Percentiles rank a stretch among this genome's conserved stretches.
Conservation (phyloP, 2,797 vertebrate genomes). For the Melanotaenia pygmaea region DNA sequence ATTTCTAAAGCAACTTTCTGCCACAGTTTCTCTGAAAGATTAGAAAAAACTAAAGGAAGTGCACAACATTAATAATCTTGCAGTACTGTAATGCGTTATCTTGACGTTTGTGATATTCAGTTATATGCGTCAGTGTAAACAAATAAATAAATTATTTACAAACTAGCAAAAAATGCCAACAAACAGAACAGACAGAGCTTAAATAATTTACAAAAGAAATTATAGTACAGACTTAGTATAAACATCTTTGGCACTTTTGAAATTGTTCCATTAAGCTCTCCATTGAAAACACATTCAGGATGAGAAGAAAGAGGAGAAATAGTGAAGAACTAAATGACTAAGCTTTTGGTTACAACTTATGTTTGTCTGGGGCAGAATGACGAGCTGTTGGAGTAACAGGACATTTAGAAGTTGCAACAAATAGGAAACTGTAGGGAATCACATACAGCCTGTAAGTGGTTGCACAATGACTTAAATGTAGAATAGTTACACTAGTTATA, state of each 20-base stretch:
- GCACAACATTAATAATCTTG: slow-evolving; percentile 55
- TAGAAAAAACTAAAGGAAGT: slow-evolving; percentile 54
- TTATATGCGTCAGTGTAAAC: slow-evolving; percentile 89
- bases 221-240: slow-evolving; percentile 97
- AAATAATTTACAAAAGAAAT: slow-evolving; percentile 97
- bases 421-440: slow-evolving; percentile 71
- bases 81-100: slow-evolving; percentile 53
- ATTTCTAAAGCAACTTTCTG: slow-evolving; percentile 45
- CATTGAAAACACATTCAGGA: slow-evolving; percentile 62
- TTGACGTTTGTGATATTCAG: slow-evolving; percentile 76
- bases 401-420: slow-evolving; percentile 4
- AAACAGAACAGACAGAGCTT: slow-evolving; percentile 82
- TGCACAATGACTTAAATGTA: slow-evolving; percentile 71
- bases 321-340: slow-evolving; percentile 50
- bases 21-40: slow-evolving; percentile 40
- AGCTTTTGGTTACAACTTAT: slow-evolving; percentile 67
- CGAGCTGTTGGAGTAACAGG: slow-evolving; percentile 11
- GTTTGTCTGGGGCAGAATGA: slow-evolving; percentile 45
- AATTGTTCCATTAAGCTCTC: slow-evolving; percentile 66
- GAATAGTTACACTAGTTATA: slow-evolving; percentile 62
- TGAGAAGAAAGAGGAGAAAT: slow-evolving; percentile 54
- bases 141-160: slow-evolving; percentile 99
- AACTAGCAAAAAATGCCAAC: slow-evolving; percentile 84
- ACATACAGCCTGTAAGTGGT: slow-evolving; percentile 68
- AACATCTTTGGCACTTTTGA: slow-evolving; percentile 87